Evolutionary conservation across 2,113 vertebrate species (phyloP), one percentile per base, ranked within the genome.

Genomic region (Tursiops truncatus): DNA sequence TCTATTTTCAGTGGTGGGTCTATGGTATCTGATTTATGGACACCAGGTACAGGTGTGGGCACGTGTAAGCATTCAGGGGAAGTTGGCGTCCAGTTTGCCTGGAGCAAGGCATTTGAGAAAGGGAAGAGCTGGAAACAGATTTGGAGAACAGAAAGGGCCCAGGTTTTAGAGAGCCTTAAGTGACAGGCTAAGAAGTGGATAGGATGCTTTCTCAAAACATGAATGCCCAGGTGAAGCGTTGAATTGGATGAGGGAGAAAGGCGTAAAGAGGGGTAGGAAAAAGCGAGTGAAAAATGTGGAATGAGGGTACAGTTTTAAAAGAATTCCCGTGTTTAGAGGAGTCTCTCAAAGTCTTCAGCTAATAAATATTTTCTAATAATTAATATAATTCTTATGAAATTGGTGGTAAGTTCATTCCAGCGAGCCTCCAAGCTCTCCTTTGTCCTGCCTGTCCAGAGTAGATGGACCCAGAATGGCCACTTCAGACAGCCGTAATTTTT

Each of bases 121-220:
- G 65, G 18, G 15, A 77, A 84, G 20, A 84, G 9, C 6, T 86
- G 25, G 36, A 91, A 91, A 79, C 50, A 74, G 87, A 76, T 73
- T 17, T 90, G 56, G 56, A 93, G 71, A 74, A 80, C 17, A 85
- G 62, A 94, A 92, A 90, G 41, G 7, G 31, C 33, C 41, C 62
- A 31, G 70, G 73, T 88, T 87, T 90, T 36, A 56, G 91, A 71
- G 38, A 68, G 44, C 13, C 41, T 65, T 81, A 82, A 85, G 79
- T 77, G 65, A 68, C 60, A 65, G 65, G 70, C 44, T 56, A 62
- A 56, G 73, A 53, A 89, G 25, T 50, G 14, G 50, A 47, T 36
- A 50, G n/a, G 23, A 77, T 21, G 18, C 38, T 82, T 97, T 89
- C 95, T 82, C 36, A 84, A 65, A 94, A 94, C 56, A 50, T 26